phyloP scores from a whole-genome alignment of 2,888 invertebrate genomes.

The Orchesellides sinensis region DNA sequence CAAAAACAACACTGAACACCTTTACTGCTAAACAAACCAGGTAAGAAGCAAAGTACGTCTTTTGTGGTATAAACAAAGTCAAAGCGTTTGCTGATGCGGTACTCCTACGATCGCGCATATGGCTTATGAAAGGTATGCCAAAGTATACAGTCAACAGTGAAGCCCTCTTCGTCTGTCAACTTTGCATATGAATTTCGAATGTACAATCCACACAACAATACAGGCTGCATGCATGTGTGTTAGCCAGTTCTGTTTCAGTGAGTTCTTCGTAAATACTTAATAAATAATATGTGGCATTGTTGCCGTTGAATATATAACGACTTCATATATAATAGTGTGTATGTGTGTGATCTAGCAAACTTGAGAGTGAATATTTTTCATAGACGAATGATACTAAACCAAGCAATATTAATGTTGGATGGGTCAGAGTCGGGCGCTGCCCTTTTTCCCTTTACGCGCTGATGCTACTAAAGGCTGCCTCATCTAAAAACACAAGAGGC shows the following conservation, averaged over 20 bases:
- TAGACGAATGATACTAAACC: background rate
- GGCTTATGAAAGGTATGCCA: too few species aligned
- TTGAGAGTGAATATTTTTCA: background rate
- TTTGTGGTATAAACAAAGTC: slow-evolving; percentile 10
- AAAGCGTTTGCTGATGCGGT: too few species aligned
- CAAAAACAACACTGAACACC: slow-evolving; percentile 13
- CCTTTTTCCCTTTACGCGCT: slow-evolving; percentile 41
- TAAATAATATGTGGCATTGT: background rate
- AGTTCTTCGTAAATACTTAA: slow-evolving; percentile 29
- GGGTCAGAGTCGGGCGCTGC: slow-evolving; percentile 57
- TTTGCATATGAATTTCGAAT: too few species aligned
- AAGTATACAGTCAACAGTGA: too few species aligned
- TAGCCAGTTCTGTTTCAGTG: slow-evolving; percentile 49
- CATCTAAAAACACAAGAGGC: too few species aligned
- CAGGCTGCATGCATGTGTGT: background rate
- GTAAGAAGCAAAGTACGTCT: background rate
- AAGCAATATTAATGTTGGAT: slow-evolving; percentile 41
- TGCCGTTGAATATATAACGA: background rate
- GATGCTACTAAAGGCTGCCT: background rate
- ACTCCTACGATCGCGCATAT: too few species aligned
- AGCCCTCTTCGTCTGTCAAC: background rate
- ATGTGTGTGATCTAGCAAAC: too few species aligned
- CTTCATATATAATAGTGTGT: background rate
- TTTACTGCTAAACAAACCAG: background rate
- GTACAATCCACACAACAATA: background rate